phyloP scores from a whole-genome alignment of 2,888 invertebrate genomes.

The Dichetophora obliterata region DNA sequence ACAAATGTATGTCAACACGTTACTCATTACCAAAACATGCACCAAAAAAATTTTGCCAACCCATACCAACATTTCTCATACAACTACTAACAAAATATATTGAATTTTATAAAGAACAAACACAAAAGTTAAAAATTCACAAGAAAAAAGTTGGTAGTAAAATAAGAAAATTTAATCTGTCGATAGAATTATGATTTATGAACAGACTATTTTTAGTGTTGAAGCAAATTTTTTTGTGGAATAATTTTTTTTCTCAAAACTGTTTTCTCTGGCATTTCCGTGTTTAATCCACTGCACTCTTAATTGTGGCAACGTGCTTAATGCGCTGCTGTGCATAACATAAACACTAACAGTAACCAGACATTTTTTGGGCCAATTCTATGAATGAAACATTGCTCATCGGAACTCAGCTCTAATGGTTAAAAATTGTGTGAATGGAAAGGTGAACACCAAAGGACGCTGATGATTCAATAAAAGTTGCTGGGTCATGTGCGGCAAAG shows the following conservation, averaged over 20 bases:
- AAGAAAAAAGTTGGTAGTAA: neutral
- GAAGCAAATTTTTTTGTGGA: too few species aligned
- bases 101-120: neutral
- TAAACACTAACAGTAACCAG: neutral
- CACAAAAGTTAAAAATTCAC: neutral
- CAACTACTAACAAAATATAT: neutral
- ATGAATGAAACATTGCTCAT: neutral
- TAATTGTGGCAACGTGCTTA: conserved; percentile 12
- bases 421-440: too few species aligned
- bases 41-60: neutral
- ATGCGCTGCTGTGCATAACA: neutral
- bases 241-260: too few species aligned
- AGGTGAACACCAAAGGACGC: too few species aligned
- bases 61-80: neutral
- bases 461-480: too few species aligned
- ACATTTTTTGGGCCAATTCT: neutral
- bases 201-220: neutral
- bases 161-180: neutral
- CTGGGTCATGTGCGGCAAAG: too few species aligned
- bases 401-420: too few species aligned
- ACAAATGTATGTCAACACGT: conserved; percentile 6
- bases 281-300: neutral
- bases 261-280: conserved; percentile 10
- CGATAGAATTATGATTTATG: neutral
- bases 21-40: conserved; percentile 5